A percentile compares a stretch with the other conserved stretches of the same genome.
Conservation (phyloP, 2,888 invertebrate species). For the Girardia tigrina region DNA sequence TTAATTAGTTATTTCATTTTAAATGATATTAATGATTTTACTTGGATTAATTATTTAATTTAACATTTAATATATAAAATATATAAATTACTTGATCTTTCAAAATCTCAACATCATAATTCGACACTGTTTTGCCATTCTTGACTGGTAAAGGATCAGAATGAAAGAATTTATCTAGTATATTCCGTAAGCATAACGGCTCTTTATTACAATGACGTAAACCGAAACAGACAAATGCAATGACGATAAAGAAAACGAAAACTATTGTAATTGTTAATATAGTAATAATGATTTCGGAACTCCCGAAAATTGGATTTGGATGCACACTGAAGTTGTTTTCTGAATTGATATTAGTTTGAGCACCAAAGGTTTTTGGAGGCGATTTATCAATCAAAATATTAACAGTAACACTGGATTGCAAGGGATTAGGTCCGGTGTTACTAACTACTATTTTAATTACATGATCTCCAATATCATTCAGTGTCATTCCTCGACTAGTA, state of each 20-base stretch:
- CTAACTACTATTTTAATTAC: neutral
- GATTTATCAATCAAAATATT: constrained; percentile 13
- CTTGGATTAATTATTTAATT: too few relatives aligned
- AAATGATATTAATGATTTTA: too few relatives aligned
- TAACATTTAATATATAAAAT: too few relatives aligned
- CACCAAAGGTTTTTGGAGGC: neutral
- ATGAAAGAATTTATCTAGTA: neutral
- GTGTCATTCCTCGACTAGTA: neutral
- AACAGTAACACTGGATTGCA: neutral
- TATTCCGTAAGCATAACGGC: neutral
- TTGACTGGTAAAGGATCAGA: neutral
- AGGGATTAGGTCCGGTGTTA: neutral
- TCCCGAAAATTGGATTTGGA: neutral
- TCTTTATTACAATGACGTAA: constrained; percentile 6
- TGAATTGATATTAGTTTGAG: neutral
- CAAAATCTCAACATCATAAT: too few relatives aligned
- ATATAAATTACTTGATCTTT: too few relatives aligned
- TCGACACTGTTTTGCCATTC: too few relatives aligned
- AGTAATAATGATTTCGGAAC: neutral
- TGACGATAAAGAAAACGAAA: constrained; percentile 5
- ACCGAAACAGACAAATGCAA: neutral
- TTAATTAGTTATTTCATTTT: too few relatives aligned
- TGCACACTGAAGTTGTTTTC: neutral
- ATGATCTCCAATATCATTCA: neutral
- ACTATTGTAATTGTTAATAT: neutral